A percentile compares a stretch with the other conserved stretches of the same genome.
These are phyloP conservation scores for Chaetodon auriga DNA, from an alignment of 2,113 vertebrate genomes.

Conservation along the genomic window DNA sequence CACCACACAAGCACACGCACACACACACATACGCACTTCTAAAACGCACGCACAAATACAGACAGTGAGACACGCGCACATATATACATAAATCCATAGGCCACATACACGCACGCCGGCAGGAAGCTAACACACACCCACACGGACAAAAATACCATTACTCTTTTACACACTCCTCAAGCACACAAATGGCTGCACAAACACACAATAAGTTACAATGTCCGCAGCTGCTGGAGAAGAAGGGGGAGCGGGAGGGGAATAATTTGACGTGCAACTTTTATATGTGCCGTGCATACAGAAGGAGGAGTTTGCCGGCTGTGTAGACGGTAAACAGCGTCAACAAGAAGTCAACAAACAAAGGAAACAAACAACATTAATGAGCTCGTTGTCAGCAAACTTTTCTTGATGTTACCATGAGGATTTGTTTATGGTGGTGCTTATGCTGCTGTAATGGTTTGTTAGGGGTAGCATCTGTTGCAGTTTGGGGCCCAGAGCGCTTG, in stretches of 20 bases:
- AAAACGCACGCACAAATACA: conserved; percentile 3
- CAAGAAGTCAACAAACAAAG: conserved; percentile 56
- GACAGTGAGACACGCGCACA: conserved; percentile 2
- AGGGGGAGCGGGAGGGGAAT: not conserved
- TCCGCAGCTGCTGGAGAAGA: conserved; percentile 21
- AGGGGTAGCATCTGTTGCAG: conserved; percentile 59
- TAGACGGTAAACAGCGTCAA: conserved; percentile 41
- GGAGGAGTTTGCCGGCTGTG: conserved; percentile 12
- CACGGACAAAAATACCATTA: conserved; percentile 24
- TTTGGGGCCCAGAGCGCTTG: conserved; percentile 8
- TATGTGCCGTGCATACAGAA: conserved; percentile 18
- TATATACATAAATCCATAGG: conserved; percentile 40
- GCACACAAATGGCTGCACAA: conserved; percentile 26
- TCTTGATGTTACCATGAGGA: conserved; percentile 65
- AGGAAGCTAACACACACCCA: not conserved
- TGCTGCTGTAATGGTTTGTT: conserved; percentile 63
- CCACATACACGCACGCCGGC: not conserved
- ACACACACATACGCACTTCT: not conserved
- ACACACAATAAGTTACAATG: conserved; percentile 26
- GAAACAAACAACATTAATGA: conserved; percentile 57
- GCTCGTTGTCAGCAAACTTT: conserved; percentile 71
- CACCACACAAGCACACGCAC: conserved; percentile 23
- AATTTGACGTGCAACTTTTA: conserved; percentile 47
- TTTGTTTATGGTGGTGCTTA: conserved; percentile 59
- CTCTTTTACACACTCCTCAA: conserved; percentile 29